Percentiles rank a stretch among this genome's conserved stretches.
phyloP scores from a whole-genome alignment of 2,888 invertebrate species.

The Priocnemis perturbator region DNA sequence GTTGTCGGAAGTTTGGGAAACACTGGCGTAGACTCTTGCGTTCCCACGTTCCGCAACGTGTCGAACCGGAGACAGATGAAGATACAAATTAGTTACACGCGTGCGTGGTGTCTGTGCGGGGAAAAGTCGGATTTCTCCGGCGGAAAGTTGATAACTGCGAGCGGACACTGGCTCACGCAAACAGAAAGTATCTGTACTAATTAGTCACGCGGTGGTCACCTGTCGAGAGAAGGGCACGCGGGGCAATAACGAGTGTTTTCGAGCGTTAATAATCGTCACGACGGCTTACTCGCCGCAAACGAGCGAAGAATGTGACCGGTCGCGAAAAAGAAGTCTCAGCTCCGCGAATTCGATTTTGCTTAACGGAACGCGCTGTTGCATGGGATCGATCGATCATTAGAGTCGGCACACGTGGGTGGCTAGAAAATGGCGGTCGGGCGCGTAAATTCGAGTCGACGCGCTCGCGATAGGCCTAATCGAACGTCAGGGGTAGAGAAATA shows the following conservation, averaged over 20 bases:
- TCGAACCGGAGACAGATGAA: too few relatives aligned
- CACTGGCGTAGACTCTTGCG: too few relatives aligned
- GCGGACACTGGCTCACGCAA: background rate
- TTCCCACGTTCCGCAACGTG: too few relatives aligned
- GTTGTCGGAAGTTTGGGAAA: too few relatives aligned
- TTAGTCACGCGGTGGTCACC: constrained; percentile 18
- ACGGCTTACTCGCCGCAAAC: background rate
- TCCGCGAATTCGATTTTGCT: too few relatives aligned
- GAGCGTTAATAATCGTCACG: constrained; percentile 17
- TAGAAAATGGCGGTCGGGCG: too few relatives aligned
- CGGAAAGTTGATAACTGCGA: background rate
- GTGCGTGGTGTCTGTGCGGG: too few relatives aligned
- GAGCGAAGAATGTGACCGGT: background rate
- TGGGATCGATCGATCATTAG: too few relatives aligned
- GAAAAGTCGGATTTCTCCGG: background rate
- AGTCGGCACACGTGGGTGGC: too few relatives aligned
- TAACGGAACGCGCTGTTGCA: too few relatives aligned
- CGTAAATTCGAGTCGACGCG: background rate
- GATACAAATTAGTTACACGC: too few relatives aligned
- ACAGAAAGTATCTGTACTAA: constrained; percentile 25
- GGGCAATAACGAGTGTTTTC: constrained; percentile 22
- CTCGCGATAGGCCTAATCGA: constrained; percentile 31
- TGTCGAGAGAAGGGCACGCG: background rate
- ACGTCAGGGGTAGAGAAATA: constrained; percentile 32
- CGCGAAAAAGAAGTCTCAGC: too few relatives aligned